These are phyloP conservation scores for Pristionchus fissidentatus DNA, from an alignment of 2,888 invertebrate genomes.

Conservation along the genomic window DNA sequence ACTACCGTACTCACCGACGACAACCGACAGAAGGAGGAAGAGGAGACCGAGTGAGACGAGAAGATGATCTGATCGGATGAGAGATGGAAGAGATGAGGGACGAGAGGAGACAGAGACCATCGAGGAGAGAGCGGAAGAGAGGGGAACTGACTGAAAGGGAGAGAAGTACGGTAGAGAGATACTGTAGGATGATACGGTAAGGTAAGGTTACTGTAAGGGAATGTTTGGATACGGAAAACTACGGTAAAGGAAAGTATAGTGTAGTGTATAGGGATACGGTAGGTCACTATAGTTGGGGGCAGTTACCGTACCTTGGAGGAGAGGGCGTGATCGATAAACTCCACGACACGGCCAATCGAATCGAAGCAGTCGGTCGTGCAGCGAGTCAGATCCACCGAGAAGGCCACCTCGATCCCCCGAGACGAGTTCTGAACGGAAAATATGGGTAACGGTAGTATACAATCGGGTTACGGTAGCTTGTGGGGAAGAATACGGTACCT, in stretches of 20 bases:
- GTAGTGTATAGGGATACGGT: neutral
- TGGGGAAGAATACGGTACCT: conserved; percentile 12
- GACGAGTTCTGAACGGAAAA: neutral
- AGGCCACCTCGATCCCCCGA: conserved; percentile 1
- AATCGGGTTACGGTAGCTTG: neutral
- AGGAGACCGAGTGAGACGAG: neutral
- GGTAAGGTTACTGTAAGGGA: too few species aligned
- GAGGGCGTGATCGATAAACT: neutral
- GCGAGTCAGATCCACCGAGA: neutral
- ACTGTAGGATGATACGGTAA: too few species aligned
- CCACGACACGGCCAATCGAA: neutral
- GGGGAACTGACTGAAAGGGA: neutral
- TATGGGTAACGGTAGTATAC: neutral
- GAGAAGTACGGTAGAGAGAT: too few species aligned
- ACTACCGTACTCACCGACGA: neutral
- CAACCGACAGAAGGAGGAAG: neutral
- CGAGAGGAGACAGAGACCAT: neutral
- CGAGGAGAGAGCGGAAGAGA: neutral
- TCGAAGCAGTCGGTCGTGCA: neutral
- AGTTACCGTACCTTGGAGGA: neutral
- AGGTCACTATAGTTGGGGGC: too few species aligned
- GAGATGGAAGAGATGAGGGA: neutral
- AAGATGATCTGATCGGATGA: neutral
- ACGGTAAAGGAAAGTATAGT: too few species aligned
- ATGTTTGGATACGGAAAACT: too few species aligned